phyloP scores from a whole-genome alignment of 2,888 invertebrate species.

The Monopis laevigella region DNA sequence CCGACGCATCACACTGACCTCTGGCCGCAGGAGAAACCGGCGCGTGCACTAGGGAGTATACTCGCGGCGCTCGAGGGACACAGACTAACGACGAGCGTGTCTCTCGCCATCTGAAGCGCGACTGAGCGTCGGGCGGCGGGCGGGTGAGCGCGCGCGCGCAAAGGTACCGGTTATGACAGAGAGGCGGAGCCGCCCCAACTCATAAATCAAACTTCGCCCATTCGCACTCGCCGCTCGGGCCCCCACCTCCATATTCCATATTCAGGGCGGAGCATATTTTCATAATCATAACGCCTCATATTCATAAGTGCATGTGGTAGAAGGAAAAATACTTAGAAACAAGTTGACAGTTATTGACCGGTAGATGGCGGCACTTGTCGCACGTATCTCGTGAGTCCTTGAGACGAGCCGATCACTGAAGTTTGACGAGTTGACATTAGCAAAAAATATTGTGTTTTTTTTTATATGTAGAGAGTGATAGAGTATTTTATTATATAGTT shows the following conservation, averaged over 20 bases:
- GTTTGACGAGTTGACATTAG: too few species aligned
- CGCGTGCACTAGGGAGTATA: conserved; percentile 24
- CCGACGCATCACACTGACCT: conserved; percentile 51
- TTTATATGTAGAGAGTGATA: too few species aligned
- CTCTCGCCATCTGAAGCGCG: conserved; percentile 66
- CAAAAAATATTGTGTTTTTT: too few species aligned
- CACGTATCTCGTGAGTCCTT: too few species aligned
- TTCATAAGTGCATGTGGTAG: conserved; percentile 61
- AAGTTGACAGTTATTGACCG: conserved; percentile 51
- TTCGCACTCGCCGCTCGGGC: conserved; percentile 71
- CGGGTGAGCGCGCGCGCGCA: conserved; percentile 67
- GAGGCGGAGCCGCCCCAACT: conserved; percentile 71
- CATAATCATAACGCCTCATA: conserved; percentile 69
- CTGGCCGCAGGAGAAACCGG: conserved; percentile 34
- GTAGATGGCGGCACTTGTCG: conserved; percentile 51
- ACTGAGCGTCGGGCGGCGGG: conserved; percentile 55
- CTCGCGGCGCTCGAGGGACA: conserved; percentile 29
- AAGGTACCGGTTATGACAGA: conserved; percentile 74
- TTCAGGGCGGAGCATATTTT: conserved; percentile 68
- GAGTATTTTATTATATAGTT: too few species aligned
- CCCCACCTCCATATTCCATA: conserved; percentile 72
- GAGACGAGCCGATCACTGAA: too few species aligned
- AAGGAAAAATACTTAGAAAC: conserved; percentile 25
- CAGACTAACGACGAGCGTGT: conserved; percentile 40
- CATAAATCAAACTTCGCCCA: conserved; percentile 75